phyloP scores from a whole-genome alignment of 35 echinoderm and acorn worm species.

The Patiria miniata region DNA sequence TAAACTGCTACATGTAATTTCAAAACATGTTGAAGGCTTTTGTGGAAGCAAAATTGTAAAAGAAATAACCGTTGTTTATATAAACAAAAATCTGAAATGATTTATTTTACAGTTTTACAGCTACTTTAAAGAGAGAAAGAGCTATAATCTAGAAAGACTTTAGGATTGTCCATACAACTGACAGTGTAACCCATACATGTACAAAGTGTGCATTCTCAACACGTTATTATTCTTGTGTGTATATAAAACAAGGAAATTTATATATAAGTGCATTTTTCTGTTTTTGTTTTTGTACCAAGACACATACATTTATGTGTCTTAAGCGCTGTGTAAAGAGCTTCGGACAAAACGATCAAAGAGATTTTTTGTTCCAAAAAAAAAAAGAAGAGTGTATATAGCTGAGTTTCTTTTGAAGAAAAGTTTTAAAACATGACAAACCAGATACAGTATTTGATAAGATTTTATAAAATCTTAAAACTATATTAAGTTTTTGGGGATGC shows the following conservation, averaged over 20 bases:
- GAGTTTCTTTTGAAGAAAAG: conserved; percentile 26
- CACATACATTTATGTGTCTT: background rate
- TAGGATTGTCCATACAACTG: too few relatives aligned
- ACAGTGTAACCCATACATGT: too few relatives aligned
- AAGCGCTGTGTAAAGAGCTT: background rate
- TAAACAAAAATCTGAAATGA: too few relatives aligned
- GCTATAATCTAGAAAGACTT: too few relatives aligned
- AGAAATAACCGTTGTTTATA: too few relatives aligned
- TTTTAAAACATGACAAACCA: conserved; percentile 9
- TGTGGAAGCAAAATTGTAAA: too few relatives aligned
- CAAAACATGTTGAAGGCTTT: too few relatives aligned
- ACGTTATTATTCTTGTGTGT: background rate
- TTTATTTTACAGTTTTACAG: too few relatives aligned
- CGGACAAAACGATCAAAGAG: background rate
- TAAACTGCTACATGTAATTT: too few relatives aligned
- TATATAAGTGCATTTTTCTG: conserved; percentile 1
- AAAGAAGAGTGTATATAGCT: conserved; percentile 20
- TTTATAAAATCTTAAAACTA: conserved; percentile 27
- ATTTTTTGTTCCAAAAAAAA: conserved; percentile 11
- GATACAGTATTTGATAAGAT: conserved; percentile 29
- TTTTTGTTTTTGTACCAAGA: conserved; percentile 18
- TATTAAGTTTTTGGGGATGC: background rate
- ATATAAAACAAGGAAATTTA: conserved; percentile 30
- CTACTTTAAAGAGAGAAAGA: too few relatives aligned
- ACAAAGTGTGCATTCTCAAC: too few relatives aligned